phyloP scores from a whole-genome alignment of 2,888 invertebrate genomes.

The Sminthurinus aureus region DNA sequence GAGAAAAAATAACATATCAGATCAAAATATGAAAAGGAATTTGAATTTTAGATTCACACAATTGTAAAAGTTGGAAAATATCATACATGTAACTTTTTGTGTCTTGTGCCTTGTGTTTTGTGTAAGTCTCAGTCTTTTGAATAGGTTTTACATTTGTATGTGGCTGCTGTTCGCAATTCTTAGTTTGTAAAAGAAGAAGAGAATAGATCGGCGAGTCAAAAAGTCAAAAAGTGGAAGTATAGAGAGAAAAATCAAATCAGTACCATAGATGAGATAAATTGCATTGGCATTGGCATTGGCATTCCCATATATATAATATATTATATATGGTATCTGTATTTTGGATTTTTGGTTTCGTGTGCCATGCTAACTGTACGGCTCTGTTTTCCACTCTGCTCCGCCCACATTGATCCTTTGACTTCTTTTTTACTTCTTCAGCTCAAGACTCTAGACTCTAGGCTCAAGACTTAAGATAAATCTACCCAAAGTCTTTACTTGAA shows the following conservation, averaged over 20 bases:
- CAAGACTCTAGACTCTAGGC: not conserved
- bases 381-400: constrained; percentile 45
- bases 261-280: not conserved
- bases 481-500: not conserved
- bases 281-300: not conserved
- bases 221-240: not conserved
- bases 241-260: not conserved
- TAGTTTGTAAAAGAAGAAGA: too few relatives aligned
- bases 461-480: not conserved
- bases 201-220: not conserved
- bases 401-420: constrained; percentile 42
- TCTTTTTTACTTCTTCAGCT: not conserved
- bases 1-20: too few relatives aligned
- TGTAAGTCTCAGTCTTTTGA: too few relatives aligned
- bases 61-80: too few relatives aligned
- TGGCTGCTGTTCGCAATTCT: not conserved
- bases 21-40: too few relatives aligned
- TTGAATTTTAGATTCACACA: too few relatives aligned
- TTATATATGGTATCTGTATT: constrained; percentile 42
- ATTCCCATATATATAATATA: not conserved
- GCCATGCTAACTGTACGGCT: constrained; percentile 49
- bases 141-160: too few relatives aligned
- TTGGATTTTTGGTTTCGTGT: constrained; percentile 50
- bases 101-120: too few relatives aligned
- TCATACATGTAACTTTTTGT: too few relatives aligned